phyloP scores from a whole-genome alignment of 2,888 invertebrate species.

The Campoplex nolae region DNA sequence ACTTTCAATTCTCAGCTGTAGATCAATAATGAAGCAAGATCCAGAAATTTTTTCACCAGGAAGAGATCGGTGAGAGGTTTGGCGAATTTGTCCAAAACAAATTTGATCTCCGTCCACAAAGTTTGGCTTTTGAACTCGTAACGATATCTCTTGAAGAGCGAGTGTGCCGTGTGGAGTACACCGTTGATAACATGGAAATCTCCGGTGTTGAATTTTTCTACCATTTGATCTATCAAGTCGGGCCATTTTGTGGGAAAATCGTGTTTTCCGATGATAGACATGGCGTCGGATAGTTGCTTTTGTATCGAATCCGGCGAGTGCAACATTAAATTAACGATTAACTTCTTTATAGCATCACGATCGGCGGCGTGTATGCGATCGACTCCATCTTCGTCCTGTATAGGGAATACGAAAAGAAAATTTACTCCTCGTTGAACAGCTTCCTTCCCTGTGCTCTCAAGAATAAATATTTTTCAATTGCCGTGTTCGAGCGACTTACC shows the following conservation, averaged over 20 bases:
- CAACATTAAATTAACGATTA: conserved; percentile 97
- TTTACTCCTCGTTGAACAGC: neutral
- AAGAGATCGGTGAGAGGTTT: conserved; percentile 97
- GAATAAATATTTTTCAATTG: neutral
- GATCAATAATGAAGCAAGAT: neutral
- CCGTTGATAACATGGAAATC: conserved; percentile 98
- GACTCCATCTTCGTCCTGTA: conserved; percentile 89
- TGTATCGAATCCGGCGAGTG: conserved; percentile 96
- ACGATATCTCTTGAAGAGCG: conserved; percentile 97
- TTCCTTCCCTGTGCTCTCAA: neutral
- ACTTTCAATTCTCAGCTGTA: neutral
- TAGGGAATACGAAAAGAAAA: neutral
- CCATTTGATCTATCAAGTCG: conserved; percentile 96
- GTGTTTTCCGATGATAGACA: conserved; percentile 97
- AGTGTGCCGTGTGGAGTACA: conserved; percentile 97
- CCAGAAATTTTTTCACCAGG: conserved; percentile 86
- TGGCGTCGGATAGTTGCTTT: conserved; percentile 97
- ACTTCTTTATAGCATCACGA: conserved; percentile 91
- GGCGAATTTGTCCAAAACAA: conserved; percentile 97
- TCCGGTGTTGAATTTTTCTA: conserved; percentile 94
- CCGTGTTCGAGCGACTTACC: conserved; percentile 85
- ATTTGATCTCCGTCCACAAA: conserved; percentile 98
- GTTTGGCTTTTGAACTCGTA: conserved; percentile 98
- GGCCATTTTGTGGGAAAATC: conserved; percentile 99
- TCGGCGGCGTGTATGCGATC: conserved; percentile 94